These are phyloP conservation scores for Pipra filicauda DNA, from an alignment of 2,113 vertebrate species.

Conservation along the genomic window DNA sequence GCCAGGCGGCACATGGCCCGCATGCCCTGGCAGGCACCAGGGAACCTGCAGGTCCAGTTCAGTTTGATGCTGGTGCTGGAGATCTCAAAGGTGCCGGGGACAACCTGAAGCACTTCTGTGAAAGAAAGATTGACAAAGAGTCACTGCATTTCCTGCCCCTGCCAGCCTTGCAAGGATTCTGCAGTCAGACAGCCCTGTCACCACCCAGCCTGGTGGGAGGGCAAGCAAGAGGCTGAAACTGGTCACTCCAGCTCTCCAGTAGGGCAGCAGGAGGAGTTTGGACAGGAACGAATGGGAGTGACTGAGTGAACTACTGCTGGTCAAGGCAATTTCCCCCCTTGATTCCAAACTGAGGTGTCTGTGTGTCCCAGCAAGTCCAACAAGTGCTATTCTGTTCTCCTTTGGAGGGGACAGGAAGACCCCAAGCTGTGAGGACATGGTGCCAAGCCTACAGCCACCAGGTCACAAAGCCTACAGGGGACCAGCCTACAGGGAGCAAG, in stretches of 20 bases:
- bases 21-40: neutral
- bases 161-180: neutral
- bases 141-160: neutral
- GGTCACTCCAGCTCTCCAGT: neutral
- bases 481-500: neutral
- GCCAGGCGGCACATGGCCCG: neutral
- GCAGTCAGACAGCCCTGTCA: neutral
- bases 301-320: neutral
- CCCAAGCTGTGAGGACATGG: neutral
- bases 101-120: neutral
- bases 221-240: neutral
- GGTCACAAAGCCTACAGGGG: neutral
- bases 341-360: neutral
- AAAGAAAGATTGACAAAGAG: neutral
- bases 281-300: neutral
- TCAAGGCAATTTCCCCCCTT: neutral
- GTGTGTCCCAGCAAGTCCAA: neutral
- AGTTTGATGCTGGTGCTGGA: constrained; percentile 32
- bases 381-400: neutral
- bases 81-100: neutral
- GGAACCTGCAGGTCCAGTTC: neutral
- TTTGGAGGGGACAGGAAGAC: neutral
- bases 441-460: neutral
- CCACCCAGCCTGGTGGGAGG: fast-evolving
- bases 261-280: neutral